Conservation (phyloP, 2,888 invertebrate genomes). For the Colletes collaris region DNA sequence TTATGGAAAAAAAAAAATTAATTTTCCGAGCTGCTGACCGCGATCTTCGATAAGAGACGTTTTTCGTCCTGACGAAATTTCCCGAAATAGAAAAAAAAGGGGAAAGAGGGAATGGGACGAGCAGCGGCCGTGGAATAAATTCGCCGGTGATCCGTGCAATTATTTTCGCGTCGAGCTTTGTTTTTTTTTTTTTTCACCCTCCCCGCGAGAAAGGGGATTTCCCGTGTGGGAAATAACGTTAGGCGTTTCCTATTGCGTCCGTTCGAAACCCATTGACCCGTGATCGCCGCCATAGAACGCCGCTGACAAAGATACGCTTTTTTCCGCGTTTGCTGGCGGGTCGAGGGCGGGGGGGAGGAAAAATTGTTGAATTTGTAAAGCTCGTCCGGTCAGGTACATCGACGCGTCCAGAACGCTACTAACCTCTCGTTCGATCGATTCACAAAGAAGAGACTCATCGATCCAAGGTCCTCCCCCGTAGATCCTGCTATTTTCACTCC, state of each 20-base stretch:
- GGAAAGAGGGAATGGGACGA: not conserved
- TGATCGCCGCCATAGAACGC: conserved; percentile 3
- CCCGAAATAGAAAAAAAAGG: not conserved
- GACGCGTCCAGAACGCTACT: not conserved
- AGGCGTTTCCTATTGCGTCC: conserved; percentile 14
- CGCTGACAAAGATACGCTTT: conserved; percentile 9
- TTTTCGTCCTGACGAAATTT: not conserved
- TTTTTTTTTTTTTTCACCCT: not conserved
- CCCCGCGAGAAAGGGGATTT: not conserved
- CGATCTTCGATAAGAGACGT: no score
- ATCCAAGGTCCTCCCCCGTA: not conserved
- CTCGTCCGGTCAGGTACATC: not conserved
- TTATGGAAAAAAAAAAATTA: no score
- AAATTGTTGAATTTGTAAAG: conserved; percentile 5
- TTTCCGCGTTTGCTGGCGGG: not conserved
- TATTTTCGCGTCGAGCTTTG: conserved; percentile 25
- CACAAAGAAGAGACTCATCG: not conserved
- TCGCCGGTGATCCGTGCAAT: conserved; percentile 26
- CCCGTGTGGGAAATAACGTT: conserved; percentile 22
- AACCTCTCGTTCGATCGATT: not conserved
- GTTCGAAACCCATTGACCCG: not conserved
- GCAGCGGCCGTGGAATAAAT: conserved; percentile 16
- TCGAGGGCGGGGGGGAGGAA: not conserved
- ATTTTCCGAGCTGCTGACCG: no score
- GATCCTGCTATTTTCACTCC: not conserved